phyloP scores from a whole-genome alignment of 2,113 vertebrate species.

The Ptychochromis oligacanthus region DNA sequence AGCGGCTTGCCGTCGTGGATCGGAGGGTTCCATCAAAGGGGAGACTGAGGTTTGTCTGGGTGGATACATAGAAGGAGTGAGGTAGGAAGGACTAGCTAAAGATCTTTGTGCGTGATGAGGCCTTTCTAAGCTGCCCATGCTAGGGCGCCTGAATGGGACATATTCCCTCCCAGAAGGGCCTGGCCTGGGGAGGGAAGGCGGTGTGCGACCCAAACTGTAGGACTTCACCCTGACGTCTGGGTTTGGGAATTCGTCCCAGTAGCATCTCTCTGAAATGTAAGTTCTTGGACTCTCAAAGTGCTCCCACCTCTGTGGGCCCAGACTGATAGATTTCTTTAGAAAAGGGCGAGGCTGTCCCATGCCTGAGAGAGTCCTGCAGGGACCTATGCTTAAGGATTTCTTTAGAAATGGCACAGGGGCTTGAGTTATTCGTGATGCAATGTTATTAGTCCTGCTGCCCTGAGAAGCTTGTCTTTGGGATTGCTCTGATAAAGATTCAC shows the following conservation, averaged over 20 bases:
- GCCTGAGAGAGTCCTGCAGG: constrained; percentile 71
- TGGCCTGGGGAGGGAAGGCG: constrained; percentile 62
- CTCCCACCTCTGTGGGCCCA: constrained; percentile 80
- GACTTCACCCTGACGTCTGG: constrained; percentile 74
- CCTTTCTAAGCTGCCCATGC: constrained; percentile 69
- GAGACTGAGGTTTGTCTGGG: constrained; percentile 61
- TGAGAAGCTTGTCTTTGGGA: constrained; percentile 68
- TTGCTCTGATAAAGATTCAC: constrained; percentile 59
- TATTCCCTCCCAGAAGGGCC: constrained; percentile 74
- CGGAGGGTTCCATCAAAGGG: constrained; percentile 60
- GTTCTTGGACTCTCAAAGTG: constrained; percentile 76
- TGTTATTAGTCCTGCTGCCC: constrained; percentile 72
- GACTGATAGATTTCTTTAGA: constrained; percentile 81
- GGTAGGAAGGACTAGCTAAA: constrained; percentile 69
- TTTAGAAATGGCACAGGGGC: constrained; percentile 78
- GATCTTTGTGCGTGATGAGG: constrained; percentile 61
- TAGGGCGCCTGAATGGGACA: constrained; percentile 61
- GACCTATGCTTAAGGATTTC: constrained; percentile 80
- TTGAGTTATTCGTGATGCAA: constrained; percentile 76
- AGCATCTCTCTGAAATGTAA: constrained; percentile 76
- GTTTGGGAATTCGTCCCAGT: constrained; percentile 75
- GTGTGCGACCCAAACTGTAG: constrained; percentile 72
- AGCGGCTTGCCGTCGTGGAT: constrained; percentile 75
- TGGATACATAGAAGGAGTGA: constrained; percentile 62
- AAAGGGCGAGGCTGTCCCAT: constrained; percentile 69